phyloP scores from a whole-genome alignment of 2,797 vertebrate genomes.

The Micromesistius poutassou region DNA sequence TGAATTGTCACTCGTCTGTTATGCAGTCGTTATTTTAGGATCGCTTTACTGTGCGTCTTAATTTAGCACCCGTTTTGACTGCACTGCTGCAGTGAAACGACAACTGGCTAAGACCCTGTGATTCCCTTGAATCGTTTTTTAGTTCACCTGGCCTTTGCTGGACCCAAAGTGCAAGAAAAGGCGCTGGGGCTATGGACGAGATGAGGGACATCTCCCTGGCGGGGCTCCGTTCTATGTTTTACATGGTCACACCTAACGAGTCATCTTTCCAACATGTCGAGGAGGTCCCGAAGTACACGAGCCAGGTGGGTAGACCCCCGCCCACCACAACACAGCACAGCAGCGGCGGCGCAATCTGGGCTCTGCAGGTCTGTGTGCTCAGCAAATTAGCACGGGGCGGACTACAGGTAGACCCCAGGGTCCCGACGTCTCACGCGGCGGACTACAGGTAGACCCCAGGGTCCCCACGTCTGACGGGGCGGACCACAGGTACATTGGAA shows the following conservation, averaged over 20 bases:
- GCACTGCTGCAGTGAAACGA: background rate
- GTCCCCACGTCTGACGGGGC: no score
- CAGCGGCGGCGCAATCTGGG: background rate
- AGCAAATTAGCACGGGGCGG: no score
- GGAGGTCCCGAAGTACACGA: conserved; percentile 83
- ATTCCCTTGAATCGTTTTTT: background rate
- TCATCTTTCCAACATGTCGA: conserved; percentile 76
- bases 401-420: no score
- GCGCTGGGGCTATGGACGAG: conserved; percentile 5
- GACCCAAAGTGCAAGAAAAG: background rate
- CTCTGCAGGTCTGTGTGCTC: background rate
- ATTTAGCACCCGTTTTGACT: background rate
- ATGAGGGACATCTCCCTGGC: conserved; percentile 53
- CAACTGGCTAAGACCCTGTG: background rate
- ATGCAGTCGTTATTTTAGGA: background rate
- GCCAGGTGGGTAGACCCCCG: conserved; percentile 77
- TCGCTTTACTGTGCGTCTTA: background rate
- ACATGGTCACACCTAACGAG: conserved; percentile 77
- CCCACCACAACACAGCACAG: background rate
- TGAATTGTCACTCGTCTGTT: background rate
- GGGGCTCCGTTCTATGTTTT: conserved; percentile 78
- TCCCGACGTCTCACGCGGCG: no score
- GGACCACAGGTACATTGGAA: no score
- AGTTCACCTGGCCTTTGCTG: background rate
- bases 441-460: no score